Conservation (phyloP, 1,140 invertebrate genomes). For the Ceratoteleas bidentatus region DNA sequence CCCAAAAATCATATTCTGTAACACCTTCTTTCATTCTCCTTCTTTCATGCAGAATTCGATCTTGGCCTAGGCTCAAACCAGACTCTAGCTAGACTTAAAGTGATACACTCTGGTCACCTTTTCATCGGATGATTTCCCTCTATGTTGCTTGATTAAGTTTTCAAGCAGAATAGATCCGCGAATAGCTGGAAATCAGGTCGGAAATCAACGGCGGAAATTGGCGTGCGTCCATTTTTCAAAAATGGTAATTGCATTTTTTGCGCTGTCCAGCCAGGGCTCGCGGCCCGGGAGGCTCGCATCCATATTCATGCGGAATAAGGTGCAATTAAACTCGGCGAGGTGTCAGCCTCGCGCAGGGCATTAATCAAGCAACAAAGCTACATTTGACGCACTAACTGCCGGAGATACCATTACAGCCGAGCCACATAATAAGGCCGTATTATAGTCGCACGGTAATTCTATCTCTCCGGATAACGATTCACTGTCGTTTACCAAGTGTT, state of each 20-base stretch:
- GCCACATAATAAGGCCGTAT: slow-evolving; percentile 76
- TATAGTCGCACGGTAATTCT: slow-evolving; percentile 73
- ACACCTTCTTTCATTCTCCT: too few species aligned
- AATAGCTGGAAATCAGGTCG: too few species aligned
- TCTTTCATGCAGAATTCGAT: too few species aligned
- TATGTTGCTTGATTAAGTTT: too few species aligned
- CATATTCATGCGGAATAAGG: slow-evolving; percentile 81
- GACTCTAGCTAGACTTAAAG: too few species aligned
- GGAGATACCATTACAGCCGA: slow-evolving; percentile 76
- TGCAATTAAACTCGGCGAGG: slow-evolving; percentile 81
- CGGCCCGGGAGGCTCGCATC: slow-evolving; percentile 77
- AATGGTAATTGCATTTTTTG: slow-evolving; percentile 80
- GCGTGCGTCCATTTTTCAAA: slow-evolving; percentile 77
- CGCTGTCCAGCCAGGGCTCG: slow-evolving; percentile 60
- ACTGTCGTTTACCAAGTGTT: slow-evolving; percentile 61
- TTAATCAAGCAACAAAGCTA: slow-evolving; percentile 81
- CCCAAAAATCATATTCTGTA: too few species aligned
- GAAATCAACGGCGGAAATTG: too few species aligned
- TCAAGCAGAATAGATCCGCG: too few species aligned
- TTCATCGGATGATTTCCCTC: too few species aligned
- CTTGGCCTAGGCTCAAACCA: too few species aligned
- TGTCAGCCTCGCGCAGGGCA: slow-evolving; percentile 78
- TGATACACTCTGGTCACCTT: too few species aligned
- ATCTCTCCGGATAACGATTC: slow-evolving; percentile 54
- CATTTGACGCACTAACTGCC: slow-evolving; percentile 78